Evolutionary conservation across 2,888 invertebrate species (phyloP).

Genomic region (Sinopyrophorus schimmeli): DNA sequence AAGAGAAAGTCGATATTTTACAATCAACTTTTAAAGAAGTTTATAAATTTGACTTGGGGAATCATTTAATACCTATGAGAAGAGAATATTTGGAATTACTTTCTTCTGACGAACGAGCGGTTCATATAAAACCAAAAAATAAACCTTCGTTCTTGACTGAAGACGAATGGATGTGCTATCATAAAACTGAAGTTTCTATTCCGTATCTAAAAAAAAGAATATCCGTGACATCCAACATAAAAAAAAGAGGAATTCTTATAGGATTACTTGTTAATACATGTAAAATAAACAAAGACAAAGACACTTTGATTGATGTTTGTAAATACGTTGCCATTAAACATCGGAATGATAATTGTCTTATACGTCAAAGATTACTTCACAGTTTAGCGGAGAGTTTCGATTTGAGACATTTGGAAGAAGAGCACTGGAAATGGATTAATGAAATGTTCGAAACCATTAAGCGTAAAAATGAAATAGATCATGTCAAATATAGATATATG

Average conservation of each 20-base stretch:
- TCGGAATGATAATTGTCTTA: constrained; percentile 20
- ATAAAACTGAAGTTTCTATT: constrained; percentile 17
- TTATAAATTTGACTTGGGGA: constrained; percentile 10
- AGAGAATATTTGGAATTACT: constrained; percentile 13
- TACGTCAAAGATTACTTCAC: too few species aligned
- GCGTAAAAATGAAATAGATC: neutral
- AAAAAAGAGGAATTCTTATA: constrained; percentile 5
- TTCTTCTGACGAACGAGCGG: constrained; percentile 12
- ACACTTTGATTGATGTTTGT: constrained; percentile 14
- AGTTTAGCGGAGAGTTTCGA: too few species aligned
- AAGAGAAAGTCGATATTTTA: constrained; percentile 11
- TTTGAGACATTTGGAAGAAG: neutral
- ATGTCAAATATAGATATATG: constrained; percentile 2
- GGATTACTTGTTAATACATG: constrained; percentile 15
- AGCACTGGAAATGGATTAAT: constrained; percentile 12
- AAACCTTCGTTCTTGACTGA: constrained; percentile 6
- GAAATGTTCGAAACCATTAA: constrained; percentile 3
- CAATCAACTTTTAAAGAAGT: constrained; percentile 6
- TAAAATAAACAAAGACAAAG: constrained; percentile 16
- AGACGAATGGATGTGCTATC: constrained; percentile 13
- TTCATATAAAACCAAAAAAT: constrained; percentile 4
- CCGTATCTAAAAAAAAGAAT: constrained; percentile 19
- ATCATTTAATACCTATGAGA: constrained; percentile 5
- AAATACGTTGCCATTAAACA: constrained; percentile 14
- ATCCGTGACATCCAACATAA: constrained; percentile 6